phyloP scores from a whole-genome alignment of 2,888 invertebrate species.

The Dione juno region DNA sequence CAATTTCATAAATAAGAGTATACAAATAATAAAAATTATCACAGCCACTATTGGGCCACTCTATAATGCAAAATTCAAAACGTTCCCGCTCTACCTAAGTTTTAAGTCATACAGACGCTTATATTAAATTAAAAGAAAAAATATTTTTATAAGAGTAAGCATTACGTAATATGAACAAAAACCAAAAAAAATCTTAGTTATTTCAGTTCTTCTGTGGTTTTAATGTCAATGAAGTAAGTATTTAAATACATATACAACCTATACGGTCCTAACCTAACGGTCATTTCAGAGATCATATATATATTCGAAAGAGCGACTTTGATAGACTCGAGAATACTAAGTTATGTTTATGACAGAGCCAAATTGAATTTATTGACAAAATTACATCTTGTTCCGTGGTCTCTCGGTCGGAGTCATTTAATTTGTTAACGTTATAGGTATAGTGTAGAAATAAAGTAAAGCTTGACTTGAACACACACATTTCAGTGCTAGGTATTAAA shows the following conservation, averaged over 20 bases:
- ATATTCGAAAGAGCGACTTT: constrained; percentile 8
- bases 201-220: too few relatives aligned
- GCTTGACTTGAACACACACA: neutral
- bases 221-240: neutral
- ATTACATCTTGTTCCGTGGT: neutral
- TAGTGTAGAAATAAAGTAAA: neutral
- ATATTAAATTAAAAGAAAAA: neutral
- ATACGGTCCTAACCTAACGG: neutral
- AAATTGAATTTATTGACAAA: constrained; percentile 15
- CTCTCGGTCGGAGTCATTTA: neutral
- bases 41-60: neutral
- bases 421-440: neutral
- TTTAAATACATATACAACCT: neutral
- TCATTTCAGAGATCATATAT: constrained; percentile 1
- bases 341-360: constrained; percentile 14
- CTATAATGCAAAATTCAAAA: neutral
- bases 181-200: too few relatives aligned
- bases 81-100: neutral
- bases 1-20: neutral
- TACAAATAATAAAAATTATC: neutral
- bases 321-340: constrained; percentile 3
- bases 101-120: neutral
- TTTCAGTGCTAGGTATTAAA: neutral
- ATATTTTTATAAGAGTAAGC: too few relatives aligned
- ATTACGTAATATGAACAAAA: too few relatives aligned